Percentiles rank a stretch among this genome's conserved stretches.
Evolutionary conservation across 2,797 vertebrate genomes (phyloP).

Genomic region (Diglossa cyanea): DNA sequence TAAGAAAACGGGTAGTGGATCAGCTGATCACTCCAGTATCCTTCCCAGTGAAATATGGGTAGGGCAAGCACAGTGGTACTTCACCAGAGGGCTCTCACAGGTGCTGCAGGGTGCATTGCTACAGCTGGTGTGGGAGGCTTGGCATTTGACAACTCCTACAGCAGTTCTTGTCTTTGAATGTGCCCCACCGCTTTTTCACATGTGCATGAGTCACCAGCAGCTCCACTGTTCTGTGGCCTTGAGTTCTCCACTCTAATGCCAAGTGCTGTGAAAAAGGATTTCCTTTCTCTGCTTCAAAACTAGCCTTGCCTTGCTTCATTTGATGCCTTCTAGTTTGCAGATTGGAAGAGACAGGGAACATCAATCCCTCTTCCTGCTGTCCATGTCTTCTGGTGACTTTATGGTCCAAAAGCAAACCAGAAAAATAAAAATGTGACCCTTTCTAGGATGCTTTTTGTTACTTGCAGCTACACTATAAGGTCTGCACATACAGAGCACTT

Average conservation of each 20-base stretch:
- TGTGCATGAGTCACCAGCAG: not conserved
- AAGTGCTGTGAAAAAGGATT: not conserved
- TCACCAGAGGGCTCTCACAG: not conserved
- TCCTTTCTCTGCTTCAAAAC: not conserved
- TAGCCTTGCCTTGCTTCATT: not conserved
- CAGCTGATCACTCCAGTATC: not conserved
- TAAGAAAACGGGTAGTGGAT: not conserved
- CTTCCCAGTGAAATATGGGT: fast-evolving
- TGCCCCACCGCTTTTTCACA: not conserved
- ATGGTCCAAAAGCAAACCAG: not conserved
- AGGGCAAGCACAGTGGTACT: fast-evolving
- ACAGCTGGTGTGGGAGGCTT: not conserved
- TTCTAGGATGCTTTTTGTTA: not conserved
- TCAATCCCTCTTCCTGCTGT: not conserved
- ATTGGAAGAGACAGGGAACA: not conserved
- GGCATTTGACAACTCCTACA: not conserved
- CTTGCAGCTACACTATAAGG: not conserved
- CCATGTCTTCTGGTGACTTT: not conserved
- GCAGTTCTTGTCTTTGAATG: not conserved
- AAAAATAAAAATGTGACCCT: not conserved
- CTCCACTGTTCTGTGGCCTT: not conserved
- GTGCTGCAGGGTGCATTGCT: not conserved
- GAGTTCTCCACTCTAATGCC: not conserved
- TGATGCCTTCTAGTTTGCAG: not conserved
- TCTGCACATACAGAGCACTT: not conserved